Conservation (phyloP, 2,113 vertebrate species). For the Alethe castanea region DNA sequence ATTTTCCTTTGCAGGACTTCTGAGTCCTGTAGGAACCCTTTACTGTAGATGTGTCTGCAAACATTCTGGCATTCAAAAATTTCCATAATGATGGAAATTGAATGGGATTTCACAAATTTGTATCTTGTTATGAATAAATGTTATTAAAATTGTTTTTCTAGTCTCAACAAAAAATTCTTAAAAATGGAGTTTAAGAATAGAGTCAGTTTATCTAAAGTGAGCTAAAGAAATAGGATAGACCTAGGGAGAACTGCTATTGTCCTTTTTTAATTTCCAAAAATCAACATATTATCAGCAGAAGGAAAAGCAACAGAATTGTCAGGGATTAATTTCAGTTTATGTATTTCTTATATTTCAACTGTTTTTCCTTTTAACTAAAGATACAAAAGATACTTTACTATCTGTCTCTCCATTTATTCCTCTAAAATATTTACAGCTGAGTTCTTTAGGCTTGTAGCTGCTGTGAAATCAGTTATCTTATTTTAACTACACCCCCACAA, state of each 20-base stretch:
- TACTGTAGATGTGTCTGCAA: not conserved
- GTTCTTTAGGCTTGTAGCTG: not conserved
- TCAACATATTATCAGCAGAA: not conserved
- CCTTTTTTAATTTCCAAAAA: not conserved
- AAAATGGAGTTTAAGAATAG: not conserved
- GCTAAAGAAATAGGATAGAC: not conserved
- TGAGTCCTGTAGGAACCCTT: not conserved
- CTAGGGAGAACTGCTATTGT: not conserved
- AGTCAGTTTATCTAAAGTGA: constrained; percentile 16
- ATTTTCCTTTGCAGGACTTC: not conserved
- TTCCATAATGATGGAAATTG: constrained; percentile 8
- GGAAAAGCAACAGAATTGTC: not conserved
- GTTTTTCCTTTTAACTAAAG: constrained; percentile 2
- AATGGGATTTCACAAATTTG: constrained; percentile 14
- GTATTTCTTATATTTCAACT: not conserved
- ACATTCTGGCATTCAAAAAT: constrained; percentile 1
- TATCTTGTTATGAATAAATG: not conserved
- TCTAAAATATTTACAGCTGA: constrained; percentile 13
- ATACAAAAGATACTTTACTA: not conserved
- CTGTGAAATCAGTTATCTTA: constrained; percentile 1
- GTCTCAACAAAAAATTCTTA: not conserved
- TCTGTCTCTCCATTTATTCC: not conserved
- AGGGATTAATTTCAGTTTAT: constrained; percentile 28
- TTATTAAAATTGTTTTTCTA: not conserved
- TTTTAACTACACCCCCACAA: constrained; percentile 8